These are phyloP conservation scores for Pheosia gnoma DNA, from an alignment of 2,888 invertebrate genomes.

Conservation along the genomic window DNA sequence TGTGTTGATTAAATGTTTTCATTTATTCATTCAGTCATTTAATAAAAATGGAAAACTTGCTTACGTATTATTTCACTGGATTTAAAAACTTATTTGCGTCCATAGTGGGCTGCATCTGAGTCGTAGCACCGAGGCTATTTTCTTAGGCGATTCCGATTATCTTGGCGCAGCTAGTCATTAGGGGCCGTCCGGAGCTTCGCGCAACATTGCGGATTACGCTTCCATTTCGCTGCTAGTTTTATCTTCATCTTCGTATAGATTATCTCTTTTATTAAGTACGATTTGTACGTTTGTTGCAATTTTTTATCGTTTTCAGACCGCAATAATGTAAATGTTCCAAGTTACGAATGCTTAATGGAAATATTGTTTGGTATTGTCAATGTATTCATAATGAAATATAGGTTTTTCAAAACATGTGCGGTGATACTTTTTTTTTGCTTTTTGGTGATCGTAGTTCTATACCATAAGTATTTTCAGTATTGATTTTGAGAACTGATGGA, in stretches of 20 bases:
- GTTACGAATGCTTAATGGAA: slow-evolving; percentile 22
- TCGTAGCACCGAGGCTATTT: slow-evolving; percentile 47
- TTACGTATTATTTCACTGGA: slow-evolving; percentile 19
- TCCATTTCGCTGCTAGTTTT: slow-evolving; percentile 46
- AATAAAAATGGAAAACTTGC: too few relatives aligned
- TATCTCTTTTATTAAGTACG: slow-evolving; percentile 27
- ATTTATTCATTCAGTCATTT: too few relatives aligned
- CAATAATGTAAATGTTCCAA: slow-evolving; percentile 14
- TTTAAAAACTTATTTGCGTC: slow-evolving; percentile 22
- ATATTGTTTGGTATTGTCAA: slow-evolving; percentile 34
- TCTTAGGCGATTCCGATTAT: slow-evolving; percentile 55
- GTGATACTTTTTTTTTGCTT: slow-evolving; percentile 19
- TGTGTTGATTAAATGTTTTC: too few relatives aligned
- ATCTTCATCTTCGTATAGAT: slow-evolving; percentile 21
- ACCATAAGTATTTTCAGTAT: too few relatives aligned
- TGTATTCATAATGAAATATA: slow-evolving; percentile 31
- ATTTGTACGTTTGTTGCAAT: slow-evolving; percentile 13
- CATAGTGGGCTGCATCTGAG: slow-evolving; percentile 35
- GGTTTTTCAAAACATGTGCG: slow-evolving; percentile 4
- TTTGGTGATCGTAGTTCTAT: slow-evolving; percentile 17
- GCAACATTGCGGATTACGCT: slow-evolving; percentile 48
- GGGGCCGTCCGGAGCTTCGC: slow-evolving; percentile 47
- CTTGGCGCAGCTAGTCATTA: slow-evolving; percentile 60
- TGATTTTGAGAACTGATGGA: too few relatives aligned
- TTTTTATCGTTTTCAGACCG: slow-evolving; percentile 26